Evolutionary conservation across 2,113 vertebrate species (phyloP).

Genomic region (Ornithorhynchus anatinus): DNA sequence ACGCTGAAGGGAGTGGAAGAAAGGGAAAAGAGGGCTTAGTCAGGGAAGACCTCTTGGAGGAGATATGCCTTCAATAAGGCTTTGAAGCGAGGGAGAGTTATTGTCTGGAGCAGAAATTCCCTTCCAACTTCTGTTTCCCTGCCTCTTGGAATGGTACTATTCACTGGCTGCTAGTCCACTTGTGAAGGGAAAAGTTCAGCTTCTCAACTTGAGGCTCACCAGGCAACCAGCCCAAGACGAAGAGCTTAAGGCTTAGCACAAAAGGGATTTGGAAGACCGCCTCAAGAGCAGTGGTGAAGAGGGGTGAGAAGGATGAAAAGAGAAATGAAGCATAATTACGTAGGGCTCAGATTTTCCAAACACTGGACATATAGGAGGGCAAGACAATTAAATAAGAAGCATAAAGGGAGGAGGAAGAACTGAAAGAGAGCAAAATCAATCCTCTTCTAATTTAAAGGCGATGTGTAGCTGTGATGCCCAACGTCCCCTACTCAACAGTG

Average conservation of each 20-base stretch:
- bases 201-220: no score
- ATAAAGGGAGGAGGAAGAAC: neutral
- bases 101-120: no score
- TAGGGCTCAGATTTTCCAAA: neutral
- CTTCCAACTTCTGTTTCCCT: no score
- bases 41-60: no score
- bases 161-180: no score
- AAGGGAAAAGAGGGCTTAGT: no score
- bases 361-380: conserved; percentile 1
- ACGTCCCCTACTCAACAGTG: neutral
- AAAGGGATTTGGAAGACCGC: neutral
- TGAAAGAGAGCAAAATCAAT: conserved; percentile 3
- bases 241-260: neutral
- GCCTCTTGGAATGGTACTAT: no score
- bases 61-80: no score
- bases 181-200: no score
- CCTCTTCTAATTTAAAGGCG: neutral
- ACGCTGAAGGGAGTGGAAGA: no score
- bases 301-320: neutral
- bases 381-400: conserved; percentile 13
- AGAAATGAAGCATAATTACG: neutral
- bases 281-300: neutral
- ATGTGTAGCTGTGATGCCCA: neutral
- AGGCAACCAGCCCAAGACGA: no score
- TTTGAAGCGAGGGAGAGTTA: no score